Evolutionary conservation across 2,113 vertebrate species (phyloP).

Genomic region (Siniperca chuatsi): DNA sequence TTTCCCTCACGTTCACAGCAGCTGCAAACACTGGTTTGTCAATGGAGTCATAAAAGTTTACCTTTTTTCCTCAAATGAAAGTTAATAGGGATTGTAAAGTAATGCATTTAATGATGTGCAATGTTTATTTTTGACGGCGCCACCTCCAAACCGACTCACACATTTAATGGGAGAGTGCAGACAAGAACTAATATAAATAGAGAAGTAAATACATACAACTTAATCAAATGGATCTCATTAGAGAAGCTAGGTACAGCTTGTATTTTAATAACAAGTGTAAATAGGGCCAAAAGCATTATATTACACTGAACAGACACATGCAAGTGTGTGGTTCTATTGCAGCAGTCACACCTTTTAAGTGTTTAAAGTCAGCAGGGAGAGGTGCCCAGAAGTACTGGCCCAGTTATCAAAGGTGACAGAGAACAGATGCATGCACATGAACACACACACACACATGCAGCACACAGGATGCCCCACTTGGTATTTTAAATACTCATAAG

Average conservation of each 20-base stretch:
- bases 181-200: background rate
- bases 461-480: background rate
- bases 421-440: constrained; percentile 3
- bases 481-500: background rate
- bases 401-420: constrained; percentile 56
- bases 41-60: background rate
- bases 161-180: too few species aligned
- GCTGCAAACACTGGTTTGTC: background rate
- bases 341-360: constrained; percentile 29
- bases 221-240: background rate
- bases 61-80: constrained; percentile 4
- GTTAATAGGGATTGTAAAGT: background rate
- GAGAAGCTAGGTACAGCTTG: background rate
- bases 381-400: constrained; percentile 42
- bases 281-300: constrained; percentile 21
- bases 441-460: background rate
- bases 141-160: background rate
- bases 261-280: constrained; percentile 4
- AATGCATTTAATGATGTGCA: background rate
- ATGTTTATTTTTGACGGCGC: background rate
- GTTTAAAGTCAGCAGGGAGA: constrained; percentile 53
- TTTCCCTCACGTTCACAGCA: background rate
- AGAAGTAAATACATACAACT: background rate
- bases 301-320: constrained; percentile 26
- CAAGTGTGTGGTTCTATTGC: background rate